phyloP scores from a whole-genome alignment of 1,140 invertebrate genomes.

The Hycleus cichorii region DNA sequence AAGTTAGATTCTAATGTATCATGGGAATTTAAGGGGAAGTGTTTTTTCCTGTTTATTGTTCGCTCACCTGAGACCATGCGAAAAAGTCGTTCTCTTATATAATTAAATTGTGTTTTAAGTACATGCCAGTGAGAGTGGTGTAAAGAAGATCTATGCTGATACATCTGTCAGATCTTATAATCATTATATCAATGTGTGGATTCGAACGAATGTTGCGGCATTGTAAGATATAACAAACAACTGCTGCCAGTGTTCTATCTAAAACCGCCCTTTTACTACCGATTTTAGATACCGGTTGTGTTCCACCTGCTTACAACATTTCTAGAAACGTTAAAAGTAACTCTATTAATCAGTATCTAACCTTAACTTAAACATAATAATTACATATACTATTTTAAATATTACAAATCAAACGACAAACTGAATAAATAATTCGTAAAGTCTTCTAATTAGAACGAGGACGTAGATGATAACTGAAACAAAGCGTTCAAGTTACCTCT shows the following conservation, averaged over 20 bases:
- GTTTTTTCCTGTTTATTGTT: too few relatives aligned
- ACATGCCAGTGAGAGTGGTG: too few relatives aligned
- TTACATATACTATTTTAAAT: constrained; percentile 7
- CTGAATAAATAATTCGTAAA: constrained; percentile 14
- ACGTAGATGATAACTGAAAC: constrained; percentile 7
- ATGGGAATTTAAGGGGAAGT: too few relatives aligned
- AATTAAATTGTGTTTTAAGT: too few relatives aligned
- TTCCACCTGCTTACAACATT: constrained; percentile 15
- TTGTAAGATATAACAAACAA: constrained; percentile 16
- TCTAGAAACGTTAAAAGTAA: constrained; percentile 13
- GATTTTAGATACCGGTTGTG: constrained; percentile 14
- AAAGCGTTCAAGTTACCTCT: constrained; percentile 14
- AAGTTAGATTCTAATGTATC: too few relatives aligned
- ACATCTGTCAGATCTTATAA: constrained; percentile 1
- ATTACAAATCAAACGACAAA: constrained; percentile 6
- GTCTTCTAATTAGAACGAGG: constrained; percentile 10
- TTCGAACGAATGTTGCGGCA: constrained; percentile 8
- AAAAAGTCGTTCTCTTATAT: too few relatives aligned
- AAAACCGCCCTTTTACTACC: constrained; percentile 14
- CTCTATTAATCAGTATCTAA: constrained; percentile 13
- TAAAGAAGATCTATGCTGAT: too few relatives aligned
- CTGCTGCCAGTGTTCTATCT: constrained; percentile 14
- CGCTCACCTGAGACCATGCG: too few relatives aligned
- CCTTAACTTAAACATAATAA: constrained; percentile 12
- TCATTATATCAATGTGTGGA: constrained; percentile 14